A percentile compares a stretch with the other conserved stretches of the same genome.
These are phyloP conservation scores for Triplophysa rosa DNA, from an alignment of 2,113 vertebrate genomes.

Conservation along the genomic window DNA sequence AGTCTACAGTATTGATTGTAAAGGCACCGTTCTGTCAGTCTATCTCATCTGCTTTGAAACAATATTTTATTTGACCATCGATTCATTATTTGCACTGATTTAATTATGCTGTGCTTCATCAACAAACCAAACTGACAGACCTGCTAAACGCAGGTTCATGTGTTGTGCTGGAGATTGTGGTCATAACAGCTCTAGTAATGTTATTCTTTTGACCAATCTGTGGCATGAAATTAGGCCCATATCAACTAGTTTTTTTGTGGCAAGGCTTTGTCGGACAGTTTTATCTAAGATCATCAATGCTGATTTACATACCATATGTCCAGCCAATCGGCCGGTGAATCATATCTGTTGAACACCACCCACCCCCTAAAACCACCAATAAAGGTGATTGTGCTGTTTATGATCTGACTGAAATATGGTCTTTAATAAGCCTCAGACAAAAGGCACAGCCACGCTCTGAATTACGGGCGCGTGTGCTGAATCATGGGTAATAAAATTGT, in stretches of 20 bases:
- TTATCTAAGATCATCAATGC: constrained; percentile 46
- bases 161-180: not conserved
- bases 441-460: constrained; percentile 45
- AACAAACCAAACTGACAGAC: not conserved
- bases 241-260: constrained; percentile 8
- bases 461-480: constrained; percentile 51
- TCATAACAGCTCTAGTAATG: not conserved
- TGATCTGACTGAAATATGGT: constrained; percentile 52
- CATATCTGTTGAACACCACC: constrained; percentile 30
- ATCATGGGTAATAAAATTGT: constrained; percentile 51
- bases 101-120: not conserved
- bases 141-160: not conserved
- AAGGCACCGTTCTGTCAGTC: not conserved
- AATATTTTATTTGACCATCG: constrained; percentile 3
- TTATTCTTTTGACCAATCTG: constrained; percentile 10
- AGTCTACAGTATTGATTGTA: constrained; percentile 1
- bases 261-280: constrained; percentile 33
- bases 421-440: constrained; percentile 56
- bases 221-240: constrained; percentile 9
- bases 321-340: constrained; percentile 43
- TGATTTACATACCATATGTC: constrained; percentile 49
- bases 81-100: constrained; percentile 8
- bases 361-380: constrained; percentile 14
- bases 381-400: constrained; percentile 45
- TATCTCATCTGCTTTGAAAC: not conserved